Evolutionary conservation across 64 coral and sea anemone species (phyloP), one percentile per base, ranked within the genome.

Genomic region (Porites lutea): DNA sequence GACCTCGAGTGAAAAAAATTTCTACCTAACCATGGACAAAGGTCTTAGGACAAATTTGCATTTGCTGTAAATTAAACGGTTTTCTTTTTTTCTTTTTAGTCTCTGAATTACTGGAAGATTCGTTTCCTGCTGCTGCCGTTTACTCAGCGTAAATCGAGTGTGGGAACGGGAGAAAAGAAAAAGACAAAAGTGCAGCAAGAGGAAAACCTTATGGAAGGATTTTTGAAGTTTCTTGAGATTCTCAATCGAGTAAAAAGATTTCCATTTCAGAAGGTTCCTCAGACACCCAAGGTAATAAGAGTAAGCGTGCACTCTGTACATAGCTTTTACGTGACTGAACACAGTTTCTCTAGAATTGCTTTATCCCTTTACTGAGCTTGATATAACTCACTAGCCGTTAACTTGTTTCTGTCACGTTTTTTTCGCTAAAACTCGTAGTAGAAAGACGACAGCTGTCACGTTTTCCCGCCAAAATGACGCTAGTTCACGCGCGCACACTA

Each of bases 211-310:
- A 66, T 96, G 43, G 94, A 99, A 79, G 94, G 97, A 55, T 55
- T 99, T 48, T 65, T 99, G 44, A 90, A 88, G 59, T 99, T 93
- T 72, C 64, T 99, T 4, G 97, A 99, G 88, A 81, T 86, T 23
- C 74, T 99, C 11, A 99, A 99, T 91, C 89, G 97, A 14, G 86
- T 99, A 59, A 95, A 95, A 61, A 63, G 94, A 54, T 74, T 82
- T 57, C 86, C 86, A 20, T 13, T 45, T 14, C 88, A 83, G 19
- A 97, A 92, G 83, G 70, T 65, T 59, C 74, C 88, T 0, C 65
- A 74, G 52, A 82, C 92, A 7, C 95, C 92, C 4, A 94, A 91
- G 81, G 95, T 97, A 91, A 14, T 20, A 59, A 3, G 2, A 74
- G 48, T 9, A 22, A 45, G 21, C 9, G 20, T 13, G 4, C 27